phyloP scores from a whole-genome alignment of 2,797 vertebrate genomes.

The Phylloscopus collybita region DNA sequence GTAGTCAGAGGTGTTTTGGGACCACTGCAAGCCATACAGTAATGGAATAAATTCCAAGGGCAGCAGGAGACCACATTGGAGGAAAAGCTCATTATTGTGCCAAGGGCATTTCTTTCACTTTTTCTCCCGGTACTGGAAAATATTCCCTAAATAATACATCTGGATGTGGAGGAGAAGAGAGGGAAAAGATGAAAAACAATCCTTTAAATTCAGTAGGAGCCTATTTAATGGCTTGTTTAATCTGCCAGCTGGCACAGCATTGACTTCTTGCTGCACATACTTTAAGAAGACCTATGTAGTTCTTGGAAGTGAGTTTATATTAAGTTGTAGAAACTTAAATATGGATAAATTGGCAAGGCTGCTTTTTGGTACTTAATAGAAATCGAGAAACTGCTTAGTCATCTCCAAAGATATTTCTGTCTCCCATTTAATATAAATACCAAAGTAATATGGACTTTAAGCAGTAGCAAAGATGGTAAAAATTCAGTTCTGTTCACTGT shows the following conservation, averaged over 20 bases:
- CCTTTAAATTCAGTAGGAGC: conserved; percentile 75
- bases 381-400: conserved; percentile 75
- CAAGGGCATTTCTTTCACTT: conserved; percentile 59
- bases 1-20: conserved; percentile 14
- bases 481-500: neutral
- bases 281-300: conserved; percentile 73
- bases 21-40: conserved; percentile 8
- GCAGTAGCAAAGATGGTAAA: neutral
- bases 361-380: conserved; percentile 63
- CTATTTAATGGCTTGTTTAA: conserved; percentile 72
- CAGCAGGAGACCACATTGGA: conserved; percentile 43
- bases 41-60: conserved; percentile 64
- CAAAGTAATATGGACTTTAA: neutral
- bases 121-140: conserved; percentile 70
- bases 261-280: conserved; percentile 74
- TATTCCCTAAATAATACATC: conserved; percentile 73
- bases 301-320: conserved; percentile 75
- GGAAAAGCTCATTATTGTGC: conserved; percentile 54
- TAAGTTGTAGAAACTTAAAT: conserved; percentile 75
- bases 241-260: conserved; percentile 74
- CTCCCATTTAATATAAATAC: neutral
- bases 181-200: conserved; percentile 73
- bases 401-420: conserved; percentile 57
- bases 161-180: conserved; percentile 66
- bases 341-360: conserved; percentile 70